Percentiles rank a stretch among this genome's conserved stretches.
These are phyloP conservation scores for Thymallus thymallus DNA, from an alignment of 2,113 vertebrate species.

Conservation along the genomic window DNA sequence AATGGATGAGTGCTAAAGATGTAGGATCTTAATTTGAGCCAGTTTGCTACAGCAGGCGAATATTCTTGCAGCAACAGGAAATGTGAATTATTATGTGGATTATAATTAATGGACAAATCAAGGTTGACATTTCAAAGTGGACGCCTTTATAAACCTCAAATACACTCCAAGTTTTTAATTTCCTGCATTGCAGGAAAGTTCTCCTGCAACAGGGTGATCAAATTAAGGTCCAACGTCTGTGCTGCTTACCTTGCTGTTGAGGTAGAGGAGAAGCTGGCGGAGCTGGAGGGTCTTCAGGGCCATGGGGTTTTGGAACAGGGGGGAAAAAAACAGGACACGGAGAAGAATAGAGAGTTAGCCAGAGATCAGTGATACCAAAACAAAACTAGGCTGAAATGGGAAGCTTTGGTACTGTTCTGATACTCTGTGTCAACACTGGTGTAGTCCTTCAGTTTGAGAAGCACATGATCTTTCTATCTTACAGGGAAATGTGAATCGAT, in stretches of 20 bases:
- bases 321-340: slow-evolving; percentile 20
- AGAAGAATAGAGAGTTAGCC: slow-evolving; percentile 12
- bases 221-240: neutral
- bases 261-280: slow-evolving; percentile 70
- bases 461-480: neutral
- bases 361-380: neutral
- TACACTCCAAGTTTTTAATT: too few species aligned
- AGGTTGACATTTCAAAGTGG: too few species aligned
- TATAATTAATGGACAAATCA: too few species aligned
- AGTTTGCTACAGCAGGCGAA: too few species aligned
- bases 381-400: neutral
- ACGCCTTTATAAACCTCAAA: too few species aligned
- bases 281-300: slow-evolving; percentile 73
- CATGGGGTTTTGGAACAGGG: slow-evolving; percentile 1
- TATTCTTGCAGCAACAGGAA: too few species aligned
- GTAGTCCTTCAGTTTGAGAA: neutral
- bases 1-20: neutral
- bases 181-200: too few species aligned
- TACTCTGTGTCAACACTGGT: neutral
- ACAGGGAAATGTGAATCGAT: too few species aligned
- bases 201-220: too few species aligned
- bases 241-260: slow-evolving; percentile 63
- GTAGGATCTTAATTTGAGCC: too few species aligned
- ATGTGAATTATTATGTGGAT: too few species aligned
- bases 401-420: neutral